Evolutionary conservation across 2,797 vertebrate genomes (phyloP), one percentile per base, ranked within the genome.

Genomic region (Falco concolor): DNA sequence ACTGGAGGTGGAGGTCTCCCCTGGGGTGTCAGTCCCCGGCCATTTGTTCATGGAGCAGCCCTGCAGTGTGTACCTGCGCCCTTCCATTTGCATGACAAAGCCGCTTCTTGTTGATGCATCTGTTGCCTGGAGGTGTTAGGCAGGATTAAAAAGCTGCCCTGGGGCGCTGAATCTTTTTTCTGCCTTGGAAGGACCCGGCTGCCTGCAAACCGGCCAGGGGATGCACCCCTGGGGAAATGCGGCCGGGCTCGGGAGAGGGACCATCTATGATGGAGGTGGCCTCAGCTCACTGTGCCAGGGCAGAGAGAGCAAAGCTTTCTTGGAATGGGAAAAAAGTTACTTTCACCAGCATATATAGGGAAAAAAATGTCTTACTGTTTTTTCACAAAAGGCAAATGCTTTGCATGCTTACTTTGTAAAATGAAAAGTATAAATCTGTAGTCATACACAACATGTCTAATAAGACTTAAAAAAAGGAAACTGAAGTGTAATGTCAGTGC

Each of bases 31-130:
- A 24, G 79, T 78, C 79, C 91, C 76, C 24, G 38, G 93, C 97
- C 97, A 79, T 98, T 97, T 97, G 96, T 81, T 84, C 75, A 24
- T 30, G 52, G 65, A 90, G 63, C 34, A 49, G 72, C 63, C 63
- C 20, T 5, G 27, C 20, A 16, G 63, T 53, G 79, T 40, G 90
- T 74, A 95, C 94, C 77, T 79, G 82, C 12, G 34, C 72, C 92
- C 94, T 79, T 12, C 25, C 42, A 96, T 98, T 98, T 97, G 94
- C 97, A 98, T 97, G 93, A 96, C 90, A 97, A 97, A 97, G 97
- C 60, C 59, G 25, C 82, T 89, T 60, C 90, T 81, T 83, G 91
- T 96, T 93, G 93, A 84, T 75, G 85, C 94, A 96, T 96, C 95
- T 97, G 93, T 95, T 96, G 86, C 91, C 81, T 56, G 72, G 88